These are phyloP conservation scores for Camponotus pennsylvanicus DNA, from an alignment of 1,140 invertebrate species.

Conservation along the genomic window DNA sequence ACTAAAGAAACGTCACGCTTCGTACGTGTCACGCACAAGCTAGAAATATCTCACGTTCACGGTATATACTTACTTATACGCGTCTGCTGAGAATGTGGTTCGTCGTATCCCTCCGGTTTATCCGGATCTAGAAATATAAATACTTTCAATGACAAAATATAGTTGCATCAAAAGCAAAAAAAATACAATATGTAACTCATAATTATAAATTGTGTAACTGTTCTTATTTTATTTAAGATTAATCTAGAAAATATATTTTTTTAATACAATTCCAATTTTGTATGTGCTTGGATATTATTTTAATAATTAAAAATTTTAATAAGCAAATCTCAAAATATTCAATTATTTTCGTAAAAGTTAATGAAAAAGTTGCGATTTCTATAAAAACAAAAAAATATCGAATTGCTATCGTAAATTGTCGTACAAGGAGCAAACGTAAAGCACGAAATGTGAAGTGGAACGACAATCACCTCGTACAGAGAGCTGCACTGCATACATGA, in stretches of 20 bases:
- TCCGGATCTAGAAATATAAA: conserved; percentile 81
- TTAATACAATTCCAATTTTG: neutral
- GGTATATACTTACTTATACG: conserved; percentile 82
- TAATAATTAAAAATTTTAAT: too few species aligned
- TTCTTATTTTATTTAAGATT: neutral
- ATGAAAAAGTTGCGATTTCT: neutral
- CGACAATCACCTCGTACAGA: conserved; percentile 88
- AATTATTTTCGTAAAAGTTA: neutral
- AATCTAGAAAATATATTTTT: neutral
- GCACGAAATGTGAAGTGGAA: conserved; percentile 33
- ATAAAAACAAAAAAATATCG: neutral
- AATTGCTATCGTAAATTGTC: conserved; percentile 24
- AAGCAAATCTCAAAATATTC: neutral
- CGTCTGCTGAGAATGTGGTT: conserved; percentile 84
- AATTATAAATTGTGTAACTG: neutral
- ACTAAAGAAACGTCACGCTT: conserved; percentile 51
- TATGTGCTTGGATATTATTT: neutral
- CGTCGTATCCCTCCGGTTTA: conserved; percentile 82
- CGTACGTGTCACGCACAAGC: conserved; percentile 15
- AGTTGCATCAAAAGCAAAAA: neutral
- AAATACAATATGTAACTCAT: neutral
- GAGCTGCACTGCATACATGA: conserved; percentile 90
- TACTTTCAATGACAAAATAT: conserved; percentile 9
- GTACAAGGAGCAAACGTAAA: conserved; percentile 24
- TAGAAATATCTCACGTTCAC: conserved; percentile 58